A percentile compares a stretch with the other conserved stretches of the same genome.
Conservation (phyloP, 2,888 invertebrate species). For the Enchytraeus crypticus region DNA sequence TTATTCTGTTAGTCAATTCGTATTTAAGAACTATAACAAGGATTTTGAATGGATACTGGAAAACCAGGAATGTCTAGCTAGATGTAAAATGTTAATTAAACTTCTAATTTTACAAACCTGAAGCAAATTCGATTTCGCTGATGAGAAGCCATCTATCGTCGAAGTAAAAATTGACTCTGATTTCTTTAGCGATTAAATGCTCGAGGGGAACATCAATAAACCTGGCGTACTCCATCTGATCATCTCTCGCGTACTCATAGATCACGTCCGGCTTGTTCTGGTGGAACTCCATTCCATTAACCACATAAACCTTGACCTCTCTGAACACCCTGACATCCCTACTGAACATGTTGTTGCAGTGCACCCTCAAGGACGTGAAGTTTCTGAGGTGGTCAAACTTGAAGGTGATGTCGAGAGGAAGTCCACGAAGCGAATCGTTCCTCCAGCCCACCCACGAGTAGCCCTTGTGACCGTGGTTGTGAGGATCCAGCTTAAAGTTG, state of each 20-base stretch:
- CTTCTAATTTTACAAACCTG: too few relatives aligned
- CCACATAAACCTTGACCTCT: constrained; percentile 66
- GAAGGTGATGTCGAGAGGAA: constrained; percentile 66
- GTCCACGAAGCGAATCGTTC: constrained; percentile 34
- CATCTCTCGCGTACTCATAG: constrained; percentile 60
- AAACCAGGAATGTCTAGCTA: too few relatives aligned
- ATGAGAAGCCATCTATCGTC: constrained; percentile 81
- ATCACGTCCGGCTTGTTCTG: constrained; percentile 57
- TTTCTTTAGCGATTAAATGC: constrained; percentile 70
- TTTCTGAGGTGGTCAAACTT: constrained; percentile 80
- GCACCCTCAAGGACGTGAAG: constrained; percentile 72
- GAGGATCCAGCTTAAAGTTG: constrained; percentile 61
- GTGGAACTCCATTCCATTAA: constrained; percentile 66
- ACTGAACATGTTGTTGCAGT: constrained; percentile 75
- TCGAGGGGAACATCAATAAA: constrained; percentile 74
- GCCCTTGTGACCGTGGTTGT: constrained; percentile 55
- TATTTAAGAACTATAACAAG: too few relatives aligned
- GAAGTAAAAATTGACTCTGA: constrained; percentile 66
- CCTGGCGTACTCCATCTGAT: constrained; percentile 70
- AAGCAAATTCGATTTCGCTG: constrained; percentile 79
- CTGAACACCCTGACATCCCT: constrained; percentile 77
- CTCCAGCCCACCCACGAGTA: constrained; percentile 88
- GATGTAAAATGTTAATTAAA: too few relatives aligned
- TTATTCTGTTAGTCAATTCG: too few relatives aligned
- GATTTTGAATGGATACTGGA: too few relatives aligned